A percentile compares a stretch with the other conserved stretches of the same genome.
Conservation (phyloP, 2,797 vertebrate species). For the Tokudaia muenninki region DNA sequence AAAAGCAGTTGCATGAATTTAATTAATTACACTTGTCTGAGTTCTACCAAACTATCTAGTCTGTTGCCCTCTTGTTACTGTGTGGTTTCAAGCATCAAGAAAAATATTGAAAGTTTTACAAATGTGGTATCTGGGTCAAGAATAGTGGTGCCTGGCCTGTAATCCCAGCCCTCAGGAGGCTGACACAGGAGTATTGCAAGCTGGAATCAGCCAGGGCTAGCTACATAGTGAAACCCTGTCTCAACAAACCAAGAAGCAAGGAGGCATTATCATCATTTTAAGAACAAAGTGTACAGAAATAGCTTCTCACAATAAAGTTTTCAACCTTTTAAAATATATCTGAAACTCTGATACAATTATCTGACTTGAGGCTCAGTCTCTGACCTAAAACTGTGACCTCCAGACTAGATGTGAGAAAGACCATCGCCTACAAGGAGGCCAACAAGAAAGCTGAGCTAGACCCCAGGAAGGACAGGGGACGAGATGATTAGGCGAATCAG, state of each 20-base stretch:
- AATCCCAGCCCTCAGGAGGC: not conserved
- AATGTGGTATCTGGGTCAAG: not conserved
- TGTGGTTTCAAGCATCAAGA: conserved; percentile 15
- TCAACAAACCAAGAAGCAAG: not conserved
- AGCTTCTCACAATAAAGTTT: not conserved
- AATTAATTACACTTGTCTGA: conserved; percentile 66
- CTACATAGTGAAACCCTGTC: not conserved
- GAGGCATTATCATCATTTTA: not conserved
- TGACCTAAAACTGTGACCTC: not conserved
- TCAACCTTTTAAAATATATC: not conserved
- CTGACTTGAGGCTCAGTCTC: not conserved
- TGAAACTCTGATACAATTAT: not conserved
- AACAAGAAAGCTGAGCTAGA: not conserved
- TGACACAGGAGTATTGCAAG: not conserved
- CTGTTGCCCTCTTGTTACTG: not conserved
- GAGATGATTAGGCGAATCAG: not conserved
- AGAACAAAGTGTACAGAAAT: not conserved
- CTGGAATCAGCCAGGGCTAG: not conserved
- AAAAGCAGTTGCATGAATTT: conserved; percentile 51
- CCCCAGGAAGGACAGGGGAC: not conserved
- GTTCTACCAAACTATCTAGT: conserved; percentile 40
- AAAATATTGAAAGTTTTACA: not conserved
- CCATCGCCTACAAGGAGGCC: not conserved
- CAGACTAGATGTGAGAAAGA: not conserved
- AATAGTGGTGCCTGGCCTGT: not conserved